Evolutionary conservation across 2,888 invertebrate species (phyloP).

Genomic region (Didymodactylos carnosus): DNA sequence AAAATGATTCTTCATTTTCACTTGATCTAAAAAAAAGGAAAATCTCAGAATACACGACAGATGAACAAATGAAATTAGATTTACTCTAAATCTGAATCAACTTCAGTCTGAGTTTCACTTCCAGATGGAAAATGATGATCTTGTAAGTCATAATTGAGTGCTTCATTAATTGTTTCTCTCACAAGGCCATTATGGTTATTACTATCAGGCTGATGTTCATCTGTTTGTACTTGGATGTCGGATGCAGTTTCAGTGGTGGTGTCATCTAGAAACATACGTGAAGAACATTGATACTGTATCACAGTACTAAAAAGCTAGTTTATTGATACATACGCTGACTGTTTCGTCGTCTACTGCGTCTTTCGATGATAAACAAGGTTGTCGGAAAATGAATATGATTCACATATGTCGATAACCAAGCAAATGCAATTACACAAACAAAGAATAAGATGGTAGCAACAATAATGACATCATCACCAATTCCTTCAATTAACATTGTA

Average conservation of each 20-base stretch:
- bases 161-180: no score
- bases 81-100: neutral
- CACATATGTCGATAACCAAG: slow-evolving; percentile 12
- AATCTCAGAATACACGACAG: no score
- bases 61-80: neutral
- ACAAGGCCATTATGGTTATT: no score
- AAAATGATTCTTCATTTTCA: neutral
- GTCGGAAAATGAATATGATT: slow-evolving; percentile 8
- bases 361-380: slow-evolving; percentile 8
- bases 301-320: no score
- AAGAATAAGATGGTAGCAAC: slow-evolving; percentile 46
- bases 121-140: no score
- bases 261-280: no score
- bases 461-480: slow-evolving; percentile 62
- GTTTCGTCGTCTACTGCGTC: slow-evolving; percentile 1
- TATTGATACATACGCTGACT: no score
- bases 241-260: no score
- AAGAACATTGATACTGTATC: no score
- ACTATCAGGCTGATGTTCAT: no score
- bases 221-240: no score
- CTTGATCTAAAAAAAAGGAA: neutral
- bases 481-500: slow-evolving; percentile 59
- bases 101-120: neutral
- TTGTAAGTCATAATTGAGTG: no score
- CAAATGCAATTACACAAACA: slow-evolving; percentile 40